Base-by-base conservation (phyloP, 1,140 invertebrate species). In the Agrypnia vestita region DNA sequence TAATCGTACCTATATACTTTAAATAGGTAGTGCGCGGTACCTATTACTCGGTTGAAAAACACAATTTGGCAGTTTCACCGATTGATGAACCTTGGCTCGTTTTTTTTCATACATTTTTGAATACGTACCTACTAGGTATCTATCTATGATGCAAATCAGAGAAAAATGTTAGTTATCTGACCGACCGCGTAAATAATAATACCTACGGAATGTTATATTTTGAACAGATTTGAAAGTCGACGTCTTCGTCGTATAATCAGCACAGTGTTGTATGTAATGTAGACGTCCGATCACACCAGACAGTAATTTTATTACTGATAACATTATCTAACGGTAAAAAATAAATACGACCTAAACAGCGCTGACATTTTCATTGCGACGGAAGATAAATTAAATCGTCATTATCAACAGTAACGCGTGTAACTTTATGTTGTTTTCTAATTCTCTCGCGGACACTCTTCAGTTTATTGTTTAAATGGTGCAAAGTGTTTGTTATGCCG, bases 271-370 rank as follows among this genome's bases (percentile, higher is more conserved):
- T 25, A 62, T 51, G 49, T 35, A 15, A 56, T 11, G 12, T 62
- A 19, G 59, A 19, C 21, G 59, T 62, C 25, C 59, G 15, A 71
- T 71, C 67, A 71, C 49, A 21, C 67, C 67, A 71, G 67, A 71
- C 67, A 71, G 21, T 19, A 10, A 71, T 25, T 71, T 47, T 9
- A 47, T 53, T 49, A 21, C 67, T 71, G 67, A 71, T 71, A 71
- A 71, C 67, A 71, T 71, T 71, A 71, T 71, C 67, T 13, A 13
- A 71, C 47, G n/a, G 11, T 46, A 62, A 61, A 61, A 43, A 64
- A 64, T 64, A 43, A 13, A 25, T 15, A 71, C 21, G 67, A 69
- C 15, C 67, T 12, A 71, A 47, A 71, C 67, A 71, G 4, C n/a
- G 67, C 21, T 19, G 19, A n/a, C 10, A 51, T 46, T 46, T 62